Conservation (phyloP, 1,140 invertebrate genomes). For the Bilobella aurantiaca region DNA sequence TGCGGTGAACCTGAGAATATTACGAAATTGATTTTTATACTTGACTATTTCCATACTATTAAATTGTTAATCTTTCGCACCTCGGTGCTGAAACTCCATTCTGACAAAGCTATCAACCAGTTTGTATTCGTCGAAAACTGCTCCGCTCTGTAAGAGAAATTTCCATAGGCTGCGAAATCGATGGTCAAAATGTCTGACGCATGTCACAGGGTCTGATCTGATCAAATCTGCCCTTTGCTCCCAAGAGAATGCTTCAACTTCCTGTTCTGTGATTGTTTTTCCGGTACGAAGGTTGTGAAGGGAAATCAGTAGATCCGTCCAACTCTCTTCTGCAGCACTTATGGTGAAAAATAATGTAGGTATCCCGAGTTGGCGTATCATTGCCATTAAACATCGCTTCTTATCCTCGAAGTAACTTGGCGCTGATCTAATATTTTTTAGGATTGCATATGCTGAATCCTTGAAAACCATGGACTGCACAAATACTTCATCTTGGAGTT, state of each 20-base stretch:
- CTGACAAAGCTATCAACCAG: not conserved
- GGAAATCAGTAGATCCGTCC: conserved; percentile 38
- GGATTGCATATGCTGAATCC: conserved; percentile 27
- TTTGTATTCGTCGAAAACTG: not conserved
- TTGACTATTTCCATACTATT: too few species aligned
- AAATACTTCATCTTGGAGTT: not conserved
- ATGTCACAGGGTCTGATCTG: not conserved
- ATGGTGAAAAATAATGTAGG: conserved; percentile 39
- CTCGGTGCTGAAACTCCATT: not conserved
- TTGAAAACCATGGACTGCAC: conserved; percentile 6
- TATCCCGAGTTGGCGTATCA: conserved; percentile 39
- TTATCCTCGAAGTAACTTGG: conserved; percentile 19
- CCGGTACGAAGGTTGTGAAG: conserved; percentile 38
- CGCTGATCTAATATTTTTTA: conserved; percentile 35
- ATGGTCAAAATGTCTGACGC: conserved; percentile 3
- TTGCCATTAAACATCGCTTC: conserved; percentile 33
- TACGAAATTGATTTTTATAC: too few species aligned
- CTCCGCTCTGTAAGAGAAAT: not conserved
- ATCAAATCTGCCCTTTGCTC: not conserved
- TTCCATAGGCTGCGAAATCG: not conserved
- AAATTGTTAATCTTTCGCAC: too few species aligned
- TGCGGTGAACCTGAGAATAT: too few species aligned
- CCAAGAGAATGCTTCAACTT: not conserved
- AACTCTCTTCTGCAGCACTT: conserved; percentile 40
- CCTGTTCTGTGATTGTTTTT: conserved; percentile 32